Percentiles rank a stretch among this genome's conserved stretches.
These are phyloP conservation scores for Aphidius ervi DNA, from an alignment of 1,140 invertebrate genomes.

Conservation along the genomic window DNA sequence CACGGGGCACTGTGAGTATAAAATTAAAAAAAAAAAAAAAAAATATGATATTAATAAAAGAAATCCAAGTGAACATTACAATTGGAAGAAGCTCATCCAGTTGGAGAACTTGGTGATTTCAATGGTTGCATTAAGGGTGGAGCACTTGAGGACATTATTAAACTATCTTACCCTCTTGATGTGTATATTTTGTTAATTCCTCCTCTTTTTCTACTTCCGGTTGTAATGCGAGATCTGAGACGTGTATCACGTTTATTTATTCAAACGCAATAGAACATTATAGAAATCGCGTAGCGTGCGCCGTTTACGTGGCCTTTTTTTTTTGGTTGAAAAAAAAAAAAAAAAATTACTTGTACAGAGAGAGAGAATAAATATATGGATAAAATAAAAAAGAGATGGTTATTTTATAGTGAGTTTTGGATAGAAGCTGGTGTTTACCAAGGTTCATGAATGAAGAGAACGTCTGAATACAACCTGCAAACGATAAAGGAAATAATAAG, in stretches of 20 bases:
- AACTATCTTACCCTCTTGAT: constrained; percentile 21
- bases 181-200: constrained; percentile 8
- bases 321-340: too few relatives aligned
- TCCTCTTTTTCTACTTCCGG: constrained; percentile 34
- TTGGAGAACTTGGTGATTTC: constrained; percentile 32
- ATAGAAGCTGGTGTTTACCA: constrained; percentile 14
- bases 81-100: constrained; percentile 16
- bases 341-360: too few relatives aligned
- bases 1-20: too few relatives aligned
- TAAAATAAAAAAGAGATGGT: too few relatives aligned
- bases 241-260: neutral
- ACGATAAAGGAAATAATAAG: constrained; percentile 20
- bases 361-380: neutral
- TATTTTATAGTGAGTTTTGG: too few relatives aligned
- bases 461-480: constrained; percentile 34
- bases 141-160: constrained; percentile 38
- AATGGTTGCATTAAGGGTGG: constrained; percentile 37
- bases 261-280: too few relatives aligned
- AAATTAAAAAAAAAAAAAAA: too few relatives aligned
- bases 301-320: neutral
- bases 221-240: constrained; percentile 40
- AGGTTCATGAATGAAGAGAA: constrained; percentile 33
- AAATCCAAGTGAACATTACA: constrained; percentile 15
- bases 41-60: neutral
- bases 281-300: constrained; percentile 1